Conservation (phyloP, 2,888 invertebrate genomes). For the Rhingia campestris region DNA sequence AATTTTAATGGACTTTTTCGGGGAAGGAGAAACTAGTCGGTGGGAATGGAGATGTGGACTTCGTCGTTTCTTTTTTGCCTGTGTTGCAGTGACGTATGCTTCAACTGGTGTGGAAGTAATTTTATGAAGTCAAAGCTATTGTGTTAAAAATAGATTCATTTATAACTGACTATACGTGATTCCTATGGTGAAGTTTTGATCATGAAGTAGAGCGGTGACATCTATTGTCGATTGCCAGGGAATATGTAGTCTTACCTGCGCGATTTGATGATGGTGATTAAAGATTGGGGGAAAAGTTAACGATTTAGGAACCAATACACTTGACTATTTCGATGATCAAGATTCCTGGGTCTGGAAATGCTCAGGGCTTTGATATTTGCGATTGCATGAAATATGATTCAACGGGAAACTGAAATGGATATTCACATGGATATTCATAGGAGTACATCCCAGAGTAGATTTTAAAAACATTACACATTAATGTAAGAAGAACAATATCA, state of each 20-base stretch:
- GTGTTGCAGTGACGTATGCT: constrained; percentile 40
- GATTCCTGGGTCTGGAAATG: too few species aligned
- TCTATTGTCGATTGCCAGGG: neutral
- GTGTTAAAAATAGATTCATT: constrained; percentile 49
- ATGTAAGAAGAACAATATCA: too few species aligned
- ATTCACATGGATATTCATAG: too few species aligned
- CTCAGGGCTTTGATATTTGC: too few species aligned
- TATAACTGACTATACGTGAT: constrained; percentile 21
- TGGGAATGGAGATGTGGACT: constrained; percentile 3
- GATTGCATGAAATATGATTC: too few species aligned
- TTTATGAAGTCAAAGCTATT: constrained; percentile 61
- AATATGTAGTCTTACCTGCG: constrained; percentile 5
- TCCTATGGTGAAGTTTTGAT: neutral
- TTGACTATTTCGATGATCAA: too few species aligned
- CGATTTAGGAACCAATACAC: too few species aligned
- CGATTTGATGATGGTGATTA: constrained; percentile 25
- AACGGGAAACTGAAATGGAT: too few species aligned
- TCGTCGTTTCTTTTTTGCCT: neutral
- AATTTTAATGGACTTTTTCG: constrained; percentile 26
- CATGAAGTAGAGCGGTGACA: neutral
- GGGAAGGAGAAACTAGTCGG: neutral
- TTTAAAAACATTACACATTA: too few species aligned
- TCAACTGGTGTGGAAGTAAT: constrained; percentile 61
- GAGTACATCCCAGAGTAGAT: too few species aligned
- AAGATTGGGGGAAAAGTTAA: constrained; percentile 34